Percentiles rank a stretch among this genome's conserved stretches.
These are phyloP conservation scores for Brachyrhaphis roseni DNA, from an alignment of 2,797 vertebrate genomes.

Conservation along the genomic window DNA sequence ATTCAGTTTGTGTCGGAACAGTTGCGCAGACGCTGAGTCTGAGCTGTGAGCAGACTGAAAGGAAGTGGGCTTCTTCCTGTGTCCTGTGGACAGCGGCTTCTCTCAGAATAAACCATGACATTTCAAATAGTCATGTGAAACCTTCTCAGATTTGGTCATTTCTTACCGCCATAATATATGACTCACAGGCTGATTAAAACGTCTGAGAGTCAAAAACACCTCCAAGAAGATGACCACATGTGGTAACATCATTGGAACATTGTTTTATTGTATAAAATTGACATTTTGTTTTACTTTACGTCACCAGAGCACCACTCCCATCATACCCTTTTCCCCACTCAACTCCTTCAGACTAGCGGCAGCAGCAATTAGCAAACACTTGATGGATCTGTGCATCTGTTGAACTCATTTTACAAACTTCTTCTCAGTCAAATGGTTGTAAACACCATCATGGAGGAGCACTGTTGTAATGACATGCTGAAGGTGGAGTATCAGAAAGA, in stretches of 20 bases:
- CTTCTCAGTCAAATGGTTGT: no score
- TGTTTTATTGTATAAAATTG: background rate
- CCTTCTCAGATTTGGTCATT: background rate
- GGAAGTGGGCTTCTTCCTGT: background rate
- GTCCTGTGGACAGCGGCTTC: background rate
- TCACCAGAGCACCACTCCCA: no score
- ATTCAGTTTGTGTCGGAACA: background rate
- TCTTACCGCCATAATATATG: background rate
- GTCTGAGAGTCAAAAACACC: background rate
- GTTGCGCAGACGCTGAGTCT: background rate
- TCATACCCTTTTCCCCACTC: no score
- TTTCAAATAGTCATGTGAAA: slow-evolving; percentile 2
- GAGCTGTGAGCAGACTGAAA: background rate
- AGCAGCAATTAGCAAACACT: no score
- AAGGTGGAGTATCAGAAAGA: no score
- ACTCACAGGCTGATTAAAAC: background rate
- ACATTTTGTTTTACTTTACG: no score
- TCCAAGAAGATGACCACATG: background rate
- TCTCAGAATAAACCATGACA: background rate
- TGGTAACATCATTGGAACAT: background rate
- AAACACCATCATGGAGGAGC: no score
- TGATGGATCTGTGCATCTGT: no score
- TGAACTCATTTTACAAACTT: no score
- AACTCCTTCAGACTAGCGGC: no score
- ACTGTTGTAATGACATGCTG: no score